A percentile compares a stretch with the other conserved stretches of the same genome.
Conservation (phyloP, 2,797 vertebrate species). For the Buphagus erythrorhynchus region DNA sequence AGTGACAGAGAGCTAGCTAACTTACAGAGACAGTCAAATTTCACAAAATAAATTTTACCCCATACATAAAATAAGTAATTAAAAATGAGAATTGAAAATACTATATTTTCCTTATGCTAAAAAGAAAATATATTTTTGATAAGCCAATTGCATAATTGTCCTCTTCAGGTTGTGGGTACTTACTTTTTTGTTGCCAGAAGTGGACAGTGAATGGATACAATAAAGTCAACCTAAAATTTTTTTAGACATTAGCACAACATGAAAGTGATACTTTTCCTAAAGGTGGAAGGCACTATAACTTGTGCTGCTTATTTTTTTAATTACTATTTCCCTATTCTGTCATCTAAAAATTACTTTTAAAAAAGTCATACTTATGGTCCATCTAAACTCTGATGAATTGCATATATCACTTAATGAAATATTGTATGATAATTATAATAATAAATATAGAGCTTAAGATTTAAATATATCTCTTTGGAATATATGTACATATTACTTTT, state of each 20-base stretch:
- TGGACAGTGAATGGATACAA: background rate
- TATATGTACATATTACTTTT: background rate
- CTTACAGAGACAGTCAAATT: constrained; percentile 25
- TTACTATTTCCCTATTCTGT: constrained; percentile 39
- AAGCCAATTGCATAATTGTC: background rate
- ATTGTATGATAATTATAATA: background rate
- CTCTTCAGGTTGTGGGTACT: background rate
- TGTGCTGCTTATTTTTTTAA: constrained; percentile 62
- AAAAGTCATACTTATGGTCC: background rate
- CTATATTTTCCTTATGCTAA: background rate
- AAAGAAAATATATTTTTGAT: background rate
- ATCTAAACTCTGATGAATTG: constrained; percentile 48
- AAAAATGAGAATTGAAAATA: background rate
- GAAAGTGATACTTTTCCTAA: constrained; percentile 27
- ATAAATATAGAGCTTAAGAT: background rate
- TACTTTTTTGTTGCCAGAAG: background rate
- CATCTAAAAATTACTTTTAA: constrained; percentile 23
- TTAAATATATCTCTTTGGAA: background rate
- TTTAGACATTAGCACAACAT: constrained; percentile 28
- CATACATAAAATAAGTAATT: background rate
- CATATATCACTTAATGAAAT: background rate
- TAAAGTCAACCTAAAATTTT: constrained; percentile 34
- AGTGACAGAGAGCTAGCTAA: constrained; percentile 42
- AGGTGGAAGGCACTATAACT: constrained; percentile 48
- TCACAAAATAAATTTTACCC: constrained; percentile 5